Conservation (phyloP, 2,113 vertebrate genomes). For the Ceyx melanurus region DNA sequence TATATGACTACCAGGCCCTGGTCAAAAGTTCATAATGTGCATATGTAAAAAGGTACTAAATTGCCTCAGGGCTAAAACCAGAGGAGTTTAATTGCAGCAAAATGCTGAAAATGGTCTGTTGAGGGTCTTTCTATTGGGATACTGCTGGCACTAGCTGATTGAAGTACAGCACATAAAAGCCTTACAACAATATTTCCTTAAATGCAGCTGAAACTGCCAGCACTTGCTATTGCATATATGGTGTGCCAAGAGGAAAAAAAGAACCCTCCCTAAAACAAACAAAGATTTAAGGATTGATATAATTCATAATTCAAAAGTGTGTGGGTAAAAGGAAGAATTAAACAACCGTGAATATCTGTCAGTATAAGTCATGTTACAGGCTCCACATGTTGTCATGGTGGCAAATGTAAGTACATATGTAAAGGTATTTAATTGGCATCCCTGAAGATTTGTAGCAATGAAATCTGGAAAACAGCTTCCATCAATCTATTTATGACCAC, state of each 20-base stretch:
- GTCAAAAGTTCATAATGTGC: slow-evolving; percentile 98
- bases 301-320: slow-evolving; percentile 66
- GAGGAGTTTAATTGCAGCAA: slow-evolving; percentile 98
- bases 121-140: slow-evolving; percentile 83
- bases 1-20: slow-evolving; percentile 89
- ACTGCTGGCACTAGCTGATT: slow-evolving; percentile 80
- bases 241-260: slow-evolving; percentile 60
- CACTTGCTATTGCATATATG: slow-evolving; percentile 72
- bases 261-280: slow-evolving; percentile 74
- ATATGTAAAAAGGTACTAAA: slow-evolving; percentile 99
- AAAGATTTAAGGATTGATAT: slow-evolving; percentile 72
- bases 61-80: slow-evolving; percentile 94
- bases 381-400: neutral
- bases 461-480: neutral
- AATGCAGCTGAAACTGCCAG: slow-evolving; percentile 71
- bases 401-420: neutral
- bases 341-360: slow-evolving; percentile 48
- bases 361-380: slow-evolving; percentile 13
- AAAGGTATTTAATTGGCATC: neutral
- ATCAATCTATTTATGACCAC: neutral
- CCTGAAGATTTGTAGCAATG: neutral
- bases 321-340: slow-evolving; percentile 57
- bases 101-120: slow-evolving; percentile 90
- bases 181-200: slow-evolving; percentile 83
- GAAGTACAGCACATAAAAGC: slow-evolving; percentile 81